phyloP scores from a whole-genome alignment of 2,797 vertebrate genomes.

The Eulemur coronatus region DNA sequence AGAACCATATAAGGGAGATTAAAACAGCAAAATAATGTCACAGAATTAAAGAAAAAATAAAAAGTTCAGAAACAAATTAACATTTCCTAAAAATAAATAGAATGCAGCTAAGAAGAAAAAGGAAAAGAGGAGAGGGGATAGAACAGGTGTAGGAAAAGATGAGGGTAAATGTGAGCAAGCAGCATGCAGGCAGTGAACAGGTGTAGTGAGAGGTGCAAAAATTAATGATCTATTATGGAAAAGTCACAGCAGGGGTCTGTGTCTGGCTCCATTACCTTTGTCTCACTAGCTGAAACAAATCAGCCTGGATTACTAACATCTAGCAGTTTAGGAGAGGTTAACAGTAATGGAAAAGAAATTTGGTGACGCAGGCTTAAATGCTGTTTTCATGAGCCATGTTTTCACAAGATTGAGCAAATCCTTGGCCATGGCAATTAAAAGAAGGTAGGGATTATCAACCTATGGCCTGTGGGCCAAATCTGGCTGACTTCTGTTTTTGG shows the following conservation, averaged over 20 bases:
- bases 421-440: background rate
- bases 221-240: conserved; percentile 8
- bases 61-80: background rate
- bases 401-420: background rate
- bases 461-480: background rate
- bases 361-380: background rate
- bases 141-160: background rate
- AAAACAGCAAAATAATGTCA: background rate
- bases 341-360: background rate
- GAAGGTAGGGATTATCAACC: background rate
- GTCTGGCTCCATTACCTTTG: background rate
- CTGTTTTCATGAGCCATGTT: background rate
- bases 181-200: background rate
- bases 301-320: background rate
- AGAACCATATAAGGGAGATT: background rate
- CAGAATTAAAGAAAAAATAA: background rate
- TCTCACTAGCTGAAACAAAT: background rate
- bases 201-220: background rate
- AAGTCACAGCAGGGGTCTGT: conserved; percentile 37
- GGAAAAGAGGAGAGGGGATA: background rate
- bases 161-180: background rate
- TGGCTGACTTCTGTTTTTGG: background rate
- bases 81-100: background rate
- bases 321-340: background rate
- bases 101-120: background rate